Base-by-base conservation (phyloP, 2,113 vertebrate species). In the Pica pica region DNA sequence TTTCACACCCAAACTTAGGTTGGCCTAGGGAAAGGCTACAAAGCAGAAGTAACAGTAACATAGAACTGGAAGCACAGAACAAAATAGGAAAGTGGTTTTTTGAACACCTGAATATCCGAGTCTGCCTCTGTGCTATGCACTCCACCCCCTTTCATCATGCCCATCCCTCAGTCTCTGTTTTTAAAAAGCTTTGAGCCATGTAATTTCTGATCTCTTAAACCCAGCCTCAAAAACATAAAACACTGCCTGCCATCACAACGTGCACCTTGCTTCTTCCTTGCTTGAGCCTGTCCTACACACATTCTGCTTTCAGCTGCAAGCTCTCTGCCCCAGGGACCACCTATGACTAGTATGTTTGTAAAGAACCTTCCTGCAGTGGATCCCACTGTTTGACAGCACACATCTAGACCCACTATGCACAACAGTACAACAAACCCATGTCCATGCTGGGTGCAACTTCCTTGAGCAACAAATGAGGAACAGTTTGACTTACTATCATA, bases 1-100 rank as follows among this genome's bases (percentile, higher is more conserved):
- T 13, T 39, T 41, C 3, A 0, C 27, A 20, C 18, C 19, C 12
- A 37, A 2, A 7, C 8, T 2, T 4, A 9, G 16, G 44, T 26
- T 52, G 50, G 31, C 42, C 7, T 15, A 31, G 28, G 31, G 37
- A 33, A 71, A 30, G 49, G 13, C 44, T 37, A 33, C 57, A 39
- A 71, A 49, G 23, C 44, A 69, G 39, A 75, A 71, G 18, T 26
- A 46, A 46, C 31, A 63, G 33, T 27, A 50, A 31, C 13, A 28
- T 55, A 55, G 47, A 87, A 70, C 14, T 10, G 55, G 57, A 94
- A 89, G 11, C 53, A 30, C 16, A 44, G 41, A 31, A 65, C 33
- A 44, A 81, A 91, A 69, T 2, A 39, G 19, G 26, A 28, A 90
- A 50, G 28, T 24, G 5, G n/a, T 0, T 22, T 56, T 69, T 52